Evolutionary conservation across 1,140 invertebrate genomes (phyloP), one percentile per base, ranked within the genome.

Genomic region (Drosophila varians): DNA sequence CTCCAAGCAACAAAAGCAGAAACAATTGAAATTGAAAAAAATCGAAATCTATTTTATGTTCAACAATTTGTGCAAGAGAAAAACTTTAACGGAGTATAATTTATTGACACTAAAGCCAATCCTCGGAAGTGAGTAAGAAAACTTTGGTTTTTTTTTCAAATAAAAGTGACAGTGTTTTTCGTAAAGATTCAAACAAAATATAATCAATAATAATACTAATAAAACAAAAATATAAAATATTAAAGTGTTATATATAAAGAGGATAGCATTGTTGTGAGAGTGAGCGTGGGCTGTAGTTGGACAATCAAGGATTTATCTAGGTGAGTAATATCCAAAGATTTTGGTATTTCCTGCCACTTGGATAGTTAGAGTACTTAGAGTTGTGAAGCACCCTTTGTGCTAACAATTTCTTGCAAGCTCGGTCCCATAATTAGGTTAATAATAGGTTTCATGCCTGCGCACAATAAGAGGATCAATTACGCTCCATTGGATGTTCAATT

Each of bases 11-110:
- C 60, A 77, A 43, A 48, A 71, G 28, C 69, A 90, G 42, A 66
- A 84, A 43, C 83, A 82, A 68, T 72, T 74, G 38, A 90, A 89
- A 61, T 65, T 87, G 19, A 89, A 90, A 42, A 90, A 87, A 83
- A 74, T 72, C 31, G 57, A 90, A 83, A 75, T 90, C 21, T 90
- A 83, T 90, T 90, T 89, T 79, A 86, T 90, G 89, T 89, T 89
- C 53, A 90, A 83, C 60, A 90, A 90, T 73, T 68, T 90, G 75
- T 90, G 89, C 49, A 90, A 90, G 38, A 66, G 77, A 87, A 90
- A 80, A 90, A 83, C 89, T 73, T 80, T 89, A 87, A 68, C 52
- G 38, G 55, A 70, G 42, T 60, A 53, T 48, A 73, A 65, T 61
- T 82, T 77, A 87, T 82, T 87, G 82, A 87, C 82, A 77, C 65